Conservation (phyloP, 2,113 vertebrate genomes). For the Daubentonia madagascariensis region DNA sequence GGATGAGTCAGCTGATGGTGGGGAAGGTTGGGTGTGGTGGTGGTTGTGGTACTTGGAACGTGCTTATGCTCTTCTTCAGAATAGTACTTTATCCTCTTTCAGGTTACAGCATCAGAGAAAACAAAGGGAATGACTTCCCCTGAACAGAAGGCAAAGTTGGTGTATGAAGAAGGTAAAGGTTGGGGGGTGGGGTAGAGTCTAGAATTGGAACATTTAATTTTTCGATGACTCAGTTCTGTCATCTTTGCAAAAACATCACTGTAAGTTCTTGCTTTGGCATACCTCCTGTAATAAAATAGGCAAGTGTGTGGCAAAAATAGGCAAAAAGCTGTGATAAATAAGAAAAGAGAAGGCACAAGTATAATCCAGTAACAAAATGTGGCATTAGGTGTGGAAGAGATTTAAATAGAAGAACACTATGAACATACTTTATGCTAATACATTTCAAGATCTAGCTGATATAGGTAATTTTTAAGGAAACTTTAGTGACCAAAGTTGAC, state of each 20-base stretch:
- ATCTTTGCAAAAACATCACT: background rate
- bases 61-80: background rate
- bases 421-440: background rate
- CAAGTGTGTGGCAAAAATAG: background rate
- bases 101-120: slow-evolving; percentile 89
- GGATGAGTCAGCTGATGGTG: background rate
- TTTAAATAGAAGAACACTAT: background rate
- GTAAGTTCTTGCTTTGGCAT: background rate
- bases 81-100: slow-evolving; percentile 67
- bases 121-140: slow-evolving; percentile 79
- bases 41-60: background rate
- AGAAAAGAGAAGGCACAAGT: background rate
- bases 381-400: background rate
- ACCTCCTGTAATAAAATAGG: background rate
- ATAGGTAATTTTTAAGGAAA: background rate
- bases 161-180: slow-evolving; percentile 96
- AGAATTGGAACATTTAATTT: background rate
- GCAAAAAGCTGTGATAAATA: background rate
- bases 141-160: slow-evolving; percentile 91
- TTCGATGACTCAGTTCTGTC: background rate
- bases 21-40: background rate
- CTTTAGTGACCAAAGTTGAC: background rate
- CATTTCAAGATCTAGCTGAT: background rate
- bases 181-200: background rate
- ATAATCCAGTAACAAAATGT: background rate